A percentile compares a stretch with the other conserved stretches of the same genome.
Conservation (phyloP, 1,140 invertebrate species). For the Bombus breviceps region DNA sequence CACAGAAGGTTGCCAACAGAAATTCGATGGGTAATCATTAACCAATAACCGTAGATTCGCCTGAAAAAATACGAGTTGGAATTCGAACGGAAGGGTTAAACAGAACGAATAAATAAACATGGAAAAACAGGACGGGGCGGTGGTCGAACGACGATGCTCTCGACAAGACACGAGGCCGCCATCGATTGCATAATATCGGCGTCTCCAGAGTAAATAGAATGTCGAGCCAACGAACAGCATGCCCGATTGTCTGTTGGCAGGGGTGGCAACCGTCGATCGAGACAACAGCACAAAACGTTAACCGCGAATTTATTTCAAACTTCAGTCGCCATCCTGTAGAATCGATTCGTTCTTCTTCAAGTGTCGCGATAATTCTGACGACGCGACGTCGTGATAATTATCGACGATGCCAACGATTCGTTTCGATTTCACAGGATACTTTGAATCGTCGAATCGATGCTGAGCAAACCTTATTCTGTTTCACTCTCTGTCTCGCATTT, state of each 20-base stretch:
- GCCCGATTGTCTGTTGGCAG: constrained; percentile 18
- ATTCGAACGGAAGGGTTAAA: not conserved
- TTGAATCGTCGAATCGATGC: not conserved
- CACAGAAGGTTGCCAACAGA: not conserved
- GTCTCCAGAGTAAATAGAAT: constrained; percentile 69
- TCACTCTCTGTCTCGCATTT: not conserved
- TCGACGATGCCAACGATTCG: not conserved
- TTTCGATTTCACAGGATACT: not conserved
- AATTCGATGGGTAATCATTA: not conserved
- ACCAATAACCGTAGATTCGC: not conserved
- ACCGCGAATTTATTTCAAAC: constrained; percentile 66
- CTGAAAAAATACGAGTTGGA: constrained; percentile 8
- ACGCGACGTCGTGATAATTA: not conserved
- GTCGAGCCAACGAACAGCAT: constrained; percentile 53
- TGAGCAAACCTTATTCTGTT: not conserved
- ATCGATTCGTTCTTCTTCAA: constrained; percentile 49
- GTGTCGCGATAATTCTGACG: not conserved
- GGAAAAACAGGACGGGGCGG: constrained; percentile 15
- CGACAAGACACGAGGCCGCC: constrained; percentile 41
- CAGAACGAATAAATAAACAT: constrained; percentile 24
- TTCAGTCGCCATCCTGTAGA: constrained; percentile 6
- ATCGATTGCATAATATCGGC: constrained; percentile 68
- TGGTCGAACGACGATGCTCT: not conserved
- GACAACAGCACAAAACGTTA: constrained; percentile 37
- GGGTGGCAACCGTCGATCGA: constrained; percentile 46